Evolutionary conservation across 2,113 vertebrate genomes (phyloP).

Genomic region (Pachyramphus minor): DNA sequence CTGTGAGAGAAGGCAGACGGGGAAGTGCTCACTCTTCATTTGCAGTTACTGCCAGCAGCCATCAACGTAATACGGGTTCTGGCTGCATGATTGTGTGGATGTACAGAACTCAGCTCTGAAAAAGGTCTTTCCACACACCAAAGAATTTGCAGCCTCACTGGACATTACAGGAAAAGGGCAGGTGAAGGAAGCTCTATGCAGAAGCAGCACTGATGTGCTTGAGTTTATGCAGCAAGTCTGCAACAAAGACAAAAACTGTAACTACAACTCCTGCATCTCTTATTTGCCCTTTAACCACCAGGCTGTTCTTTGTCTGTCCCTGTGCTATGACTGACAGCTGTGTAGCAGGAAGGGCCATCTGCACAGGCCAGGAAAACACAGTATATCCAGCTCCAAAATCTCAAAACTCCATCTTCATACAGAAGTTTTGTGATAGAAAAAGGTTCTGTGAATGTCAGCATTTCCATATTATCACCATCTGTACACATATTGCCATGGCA

Average conservation of each 20-base stretch:
- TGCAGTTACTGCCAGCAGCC: background rate
- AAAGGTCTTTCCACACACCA: background rate
- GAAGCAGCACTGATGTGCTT: background rate
- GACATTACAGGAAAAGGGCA: background rate
- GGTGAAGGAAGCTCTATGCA: fast-evolving
- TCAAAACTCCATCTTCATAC: background rate
- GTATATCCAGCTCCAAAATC: background rate
- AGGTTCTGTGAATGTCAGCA: conserved; percentile 35
- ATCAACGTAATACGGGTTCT: background rate
- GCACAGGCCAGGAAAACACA: background rate
- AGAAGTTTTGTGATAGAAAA: conserved; percentile 21
- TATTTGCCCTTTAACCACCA: background rate
- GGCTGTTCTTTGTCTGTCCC: background rate
- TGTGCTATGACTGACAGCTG: background rate
- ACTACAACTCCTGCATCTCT: background rate
- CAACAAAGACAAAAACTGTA: background rate
- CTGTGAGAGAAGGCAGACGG: background rate
- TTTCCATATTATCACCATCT: conserved; percentile 37
- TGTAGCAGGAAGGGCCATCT: background rate
- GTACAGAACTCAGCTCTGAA: background rate
- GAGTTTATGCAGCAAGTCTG: background rate
- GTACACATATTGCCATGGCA: background rate
- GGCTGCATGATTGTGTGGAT: background rate
- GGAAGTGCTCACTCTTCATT: background rate
- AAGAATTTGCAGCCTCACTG: background rate